phyloP scores from a whole-genome alignment of 2,797 vertebrate genomes.

The Gymnoscopelus microlampas region DNA sequence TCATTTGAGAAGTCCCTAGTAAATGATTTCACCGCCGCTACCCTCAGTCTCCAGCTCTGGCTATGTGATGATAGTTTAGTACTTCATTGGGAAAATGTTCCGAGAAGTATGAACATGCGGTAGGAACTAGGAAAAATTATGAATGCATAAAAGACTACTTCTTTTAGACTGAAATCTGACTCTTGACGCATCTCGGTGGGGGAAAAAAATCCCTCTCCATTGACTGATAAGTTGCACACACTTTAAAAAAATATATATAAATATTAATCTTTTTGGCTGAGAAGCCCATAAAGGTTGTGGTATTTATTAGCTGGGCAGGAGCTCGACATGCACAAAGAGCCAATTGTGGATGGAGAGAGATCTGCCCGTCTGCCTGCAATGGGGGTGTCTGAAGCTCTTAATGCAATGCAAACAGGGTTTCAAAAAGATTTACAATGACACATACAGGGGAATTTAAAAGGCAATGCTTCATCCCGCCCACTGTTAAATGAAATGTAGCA shows the following conservation, averaged over 20 bases:
- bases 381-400: conserved; percentile 71
- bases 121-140: conserved; percentile 26
- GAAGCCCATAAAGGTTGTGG: conserved; percentile 52
- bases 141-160: conserved; percentile 57
- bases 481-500: conserved; percentile 64
- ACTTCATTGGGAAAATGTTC: conserved; percentile 31
- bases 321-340: conserved; percentile 69
- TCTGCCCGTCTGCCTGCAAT: conserved; percentile 63
- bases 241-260: conserved; percentile 63
- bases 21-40: neutral
- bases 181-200: conserved; percentile 11
- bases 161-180: conserved; percentile 38
- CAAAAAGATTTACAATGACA: conserved; percentile 78
- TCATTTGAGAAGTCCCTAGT: conserved; percentile 1
- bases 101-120: conserved; percentile 18
- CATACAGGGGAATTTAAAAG: conserved; percentile 70
- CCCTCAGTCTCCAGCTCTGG: conserved; percentile 13
- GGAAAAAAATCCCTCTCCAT: conserved; percentile 31
- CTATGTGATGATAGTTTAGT: conserved; percentile 3
- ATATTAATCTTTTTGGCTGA: conserved; percentile 55
- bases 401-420: conserved; percentile 77
- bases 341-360: conserved; percentile 69
- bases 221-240: conserved; percentile 51
- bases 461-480: conserved; percentile 66
- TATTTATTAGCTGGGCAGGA: conserved; percentile 69